Base-by-base conservation (phyloP, 1,140 invertebrate species). In the Drosophila erecta region DNA sequence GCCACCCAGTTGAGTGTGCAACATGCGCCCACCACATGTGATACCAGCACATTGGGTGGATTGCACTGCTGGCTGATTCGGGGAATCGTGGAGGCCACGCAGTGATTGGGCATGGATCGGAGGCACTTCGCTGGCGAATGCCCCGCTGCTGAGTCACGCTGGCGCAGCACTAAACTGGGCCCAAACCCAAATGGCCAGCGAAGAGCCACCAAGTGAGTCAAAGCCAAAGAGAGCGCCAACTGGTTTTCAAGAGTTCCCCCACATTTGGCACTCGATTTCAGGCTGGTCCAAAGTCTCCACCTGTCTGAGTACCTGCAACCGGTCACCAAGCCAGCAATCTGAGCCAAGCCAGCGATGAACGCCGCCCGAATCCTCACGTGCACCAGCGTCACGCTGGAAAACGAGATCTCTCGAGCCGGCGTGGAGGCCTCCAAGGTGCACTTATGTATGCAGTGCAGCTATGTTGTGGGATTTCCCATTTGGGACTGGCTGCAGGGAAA, bases 181-280 rank as follows among this genome's bases (percentile, higher is more conserved):
- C 35, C 22, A 35, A 40, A 24, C 64, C 49, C 30, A 51, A 30
- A 10, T 15, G 10, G 4, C 49, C 14, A 35, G 27, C 37, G 27
- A 43, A 41, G 64, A 55, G 50, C 12, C 22, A 56, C 12, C 22
- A 56, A 24, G 41, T 70, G 62, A 70, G 66, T 69, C 66, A 70
- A 56, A 46, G 40, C 49, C 24, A 4, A 69, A 47, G 50, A 70
- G 66, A 70, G 66, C 69, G 64, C 33, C 49, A 86, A 87, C 83
- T 60, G 79, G 83, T 83, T 86, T 30, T 87, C 14, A 53, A 60
- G 84, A 87, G 70, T 86, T 87, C 83, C 79, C 76, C 71, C 27
- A 49, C 62, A 79, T 55, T 77, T 59, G 77, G 74, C 66, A 17
- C 10, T 41, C 7, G 11, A 20, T 40, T 40, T n/a, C 47, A 65